A percentile compares a stretch with the other conserved stretches of the same genome.
Evolutionary conservation across 1,140 invertebrate genomes (phyloP).

Genomic region (Drosophila ficusphila): DNA sequence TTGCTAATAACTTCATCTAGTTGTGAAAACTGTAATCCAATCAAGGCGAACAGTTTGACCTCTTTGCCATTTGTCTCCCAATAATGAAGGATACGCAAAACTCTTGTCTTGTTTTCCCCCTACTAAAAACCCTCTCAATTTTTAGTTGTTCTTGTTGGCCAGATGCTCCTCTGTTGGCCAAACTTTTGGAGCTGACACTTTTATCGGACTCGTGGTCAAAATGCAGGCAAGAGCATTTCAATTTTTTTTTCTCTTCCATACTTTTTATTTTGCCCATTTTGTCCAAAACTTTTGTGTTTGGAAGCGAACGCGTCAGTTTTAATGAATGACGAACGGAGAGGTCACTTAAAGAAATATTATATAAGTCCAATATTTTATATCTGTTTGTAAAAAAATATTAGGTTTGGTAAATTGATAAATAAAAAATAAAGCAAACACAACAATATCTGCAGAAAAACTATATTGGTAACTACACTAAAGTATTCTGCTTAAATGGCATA

Average conservation of each 20-base stretch:
- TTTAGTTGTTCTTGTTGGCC: constrained; percentile 23
- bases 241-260: neutral
- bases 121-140: constrained; percentile 27
- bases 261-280: constrained; percentile 16
- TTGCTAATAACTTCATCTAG: constrained; percentile 20
- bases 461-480: too few relatives aligned
- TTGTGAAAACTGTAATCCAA: constrained; percentile 10
- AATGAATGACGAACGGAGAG: constrained; percentile 51
- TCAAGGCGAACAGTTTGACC: constrained; percentile 9
- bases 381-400: too few relatives aligned
- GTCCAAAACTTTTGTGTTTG: constrained; percentile 48
- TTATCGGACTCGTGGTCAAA: constrained; percentile 59
- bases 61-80: constrained; percentile 17
- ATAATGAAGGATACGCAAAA: constrained; percentile 12
- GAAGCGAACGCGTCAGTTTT: constrained; percentile 43
- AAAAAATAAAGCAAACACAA: too few relatives aligned
- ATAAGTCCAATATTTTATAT: too few relatives aligned
- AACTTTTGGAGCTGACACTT: constrained; percentile 66
- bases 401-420: too few relatives aligned
- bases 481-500: too few relatives aligned
- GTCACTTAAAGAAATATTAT: constrained; percentile 4
- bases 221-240: constrained; percentile 54
- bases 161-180: constrained; percentile 37
- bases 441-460: too few relatives aligned
- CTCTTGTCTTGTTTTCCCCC: neutral